A percentile compares a stretch with the other conserved stretches of the same genome.
Conservation (phyloP, 2,888 invertebrate species). For the Hydrotaea diabolus region DNA sequence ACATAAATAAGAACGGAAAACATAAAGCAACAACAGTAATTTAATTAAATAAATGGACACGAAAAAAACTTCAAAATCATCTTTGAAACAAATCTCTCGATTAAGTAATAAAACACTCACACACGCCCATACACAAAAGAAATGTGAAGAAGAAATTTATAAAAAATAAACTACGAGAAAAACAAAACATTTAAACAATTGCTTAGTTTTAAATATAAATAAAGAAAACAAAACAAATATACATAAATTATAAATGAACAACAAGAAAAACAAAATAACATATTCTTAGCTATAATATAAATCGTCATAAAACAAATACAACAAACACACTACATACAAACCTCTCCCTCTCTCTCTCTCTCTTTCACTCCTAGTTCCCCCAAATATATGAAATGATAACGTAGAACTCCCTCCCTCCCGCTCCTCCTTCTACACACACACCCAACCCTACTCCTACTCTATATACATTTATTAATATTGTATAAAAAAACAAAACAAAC, state of each 20-base stretch:
- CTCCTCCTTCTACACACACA: background rate
- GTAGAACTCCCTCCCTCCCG: background rate
- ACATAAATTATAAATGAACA: constrained; percentile 48
- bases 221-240: constrained; percentile 52
- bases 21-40: constrained; percentile 30
- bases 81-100: constrained; percentile 36
- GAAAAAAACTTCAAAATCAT: constrained; percentile 42
- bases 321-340: constrained; percentile 54
- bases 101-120: constrained; percentile 51
- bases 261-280: constrained; percentile 33
- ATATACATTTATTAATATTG: constrained; percentile 66
- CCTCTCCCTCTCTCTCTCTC: background rate
- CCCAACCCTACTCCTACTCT: background rate
- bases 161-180: constrained; percentile 37
- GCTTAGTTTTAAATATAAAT: constrained; percentile 65
- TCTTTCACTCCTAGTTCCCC: background rate
- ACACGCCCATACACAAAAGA: background rate
- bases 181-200: constrained; percentile 61
- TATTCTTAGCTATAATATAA: constrained; percentile 67
- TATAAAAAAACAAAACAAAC: constrained; percentile 55
- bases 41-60: constrained; percentile 4
- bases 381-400: background rate
- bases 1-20: background rate
- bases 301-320: constrained; percentile 53
- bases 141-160: background rate